phyloP scores from a whole-genome alignment of 2,888 invertebrate species.

The Acleris laterana region DNA sequence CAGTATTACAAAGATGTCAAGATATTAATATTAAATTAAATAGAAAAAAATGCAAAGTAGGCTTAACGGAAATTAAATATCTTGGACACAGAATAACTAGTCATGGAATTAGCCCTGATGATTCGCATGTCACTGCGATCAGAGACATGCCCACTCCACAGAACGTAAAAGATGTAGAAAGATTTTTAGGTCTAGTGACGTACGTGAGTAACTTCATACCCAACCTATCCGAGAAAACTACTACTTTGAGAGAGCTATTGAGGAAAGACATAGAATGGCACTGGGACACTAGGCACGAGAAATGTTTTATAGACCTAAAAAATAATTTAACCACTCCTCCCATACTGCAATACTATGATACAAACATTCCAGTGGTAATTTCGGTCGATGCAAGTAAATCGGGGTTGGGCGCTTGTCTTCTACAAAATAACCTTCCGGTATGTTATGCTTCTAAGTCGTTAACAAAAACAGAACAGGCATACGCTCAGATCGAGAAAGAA shows the following conservation, averaged over 20 bases:
- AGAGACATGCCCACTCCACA: slow-evolving; percentile 36
- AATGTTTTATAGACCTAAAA: slow-evolving; percentile 31
- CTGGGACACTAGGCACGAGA: slow-evolving; percentile 27
- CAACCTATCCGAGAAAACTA: slow-evolving; percentile 31
- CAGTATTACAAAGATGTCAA: background rate
- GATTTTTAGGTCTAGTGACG: slow-evolving; percentile 37
- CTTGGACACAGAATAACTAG: no score
- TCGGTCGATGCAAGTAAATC: slow-evolving; percentile 39
- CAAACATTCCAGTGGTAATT: slow-evolving; percentile 33
- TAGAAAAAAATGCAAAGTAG: slow-evolving; percentile 25
- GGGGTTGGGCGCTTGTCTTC: slow-evolving; percentile 40
- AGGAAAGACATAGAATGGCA: slow-evolving; percentile 38
- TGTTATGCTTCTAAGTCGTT: slow-evolving; percentile 3
- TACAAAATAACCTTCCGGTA: slow-evolving; percentile 35
- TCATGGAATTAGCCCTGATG: slow-evolving; percentile 35
- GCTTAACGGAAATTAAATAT: slow-evolving; percentile 21
- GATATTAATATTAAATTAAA: slow-evolving; percentile 24
- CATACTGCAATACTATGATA: slow-evolving; percentile 35
- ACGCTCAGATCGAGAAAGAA: slow-evolving; percentile 9
- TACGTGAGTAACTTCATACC: slow-evolving; percentile 39
- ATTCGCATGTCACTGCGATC: slow-evolving; percentile 27
- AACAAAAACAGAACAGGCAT: background rate
- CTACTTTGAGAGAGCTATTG: slow-evolving; percentile 32
- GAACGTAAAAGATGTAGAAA: slow-evolving; percentile 38
- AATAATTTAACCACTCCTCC: slow-evolving; percentile 22